Base-by-base conservation (phyloP, 2,797 vertebrate genomes). In the Cygnus olor region DNA sequence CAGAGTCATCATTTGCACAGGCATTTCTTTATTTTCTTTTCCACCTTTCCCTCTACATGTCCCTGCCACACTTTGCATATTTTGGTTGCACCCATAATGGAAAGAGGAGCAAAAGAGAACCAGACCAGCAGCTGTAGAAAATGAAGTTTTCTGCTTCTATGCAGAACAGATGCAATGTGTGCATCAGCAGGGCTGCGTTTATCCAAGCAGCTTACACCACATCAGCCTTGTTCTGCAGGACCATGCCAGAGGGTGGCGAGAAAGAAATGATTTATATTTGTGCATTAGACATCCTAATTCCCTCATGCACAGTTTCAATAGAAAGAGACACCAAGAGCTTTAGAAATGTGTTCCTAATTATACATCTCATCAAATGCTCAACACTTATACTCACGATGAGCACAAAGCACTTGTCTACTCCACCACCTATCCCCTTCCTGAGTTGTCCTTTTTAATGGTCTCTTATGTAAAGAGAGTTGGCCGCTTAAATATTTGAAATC, bases 321-420 rank as follows among this genome's bases (percentile, higher is more conserved):
- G 80, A 86, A 77, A 96, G 78, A 94, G 94, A 95, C 86, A 95
- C 94, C 91, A 12, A 92, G 92, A 94, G 95, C 91, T 95, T 95
- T 94, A 76, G 91, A 94, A 96, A 96, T 53, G 89, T 79, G 93
- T 34, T 93, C 89, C 96, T 97, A 97, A 97, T 96, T 96, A 97
- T 80, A 94, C 88, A 93, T 96, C 96, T 97, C 95, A 96, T 97
- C 96, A 95, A 94, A 96, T 2, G 85, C 93, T 95, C 92, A 74
- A 90, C 94, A 91, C 95, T 97, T 91, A 74, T 6, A 68, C 18
- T 60, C 22, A 21, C 17, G 82, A 96, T 72, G 88, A 96, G 91
- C 92, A 93, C 93, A 95, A 92, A 96, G 94, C 93, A 93, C 93
- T 97, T 94, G 92, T 96, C 96, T 95, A 11, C 90, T 64, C 90